phyloP scores from a whole-genome alignment of 2,888 invertebrate species.

The Acronicta alni region DNA sequence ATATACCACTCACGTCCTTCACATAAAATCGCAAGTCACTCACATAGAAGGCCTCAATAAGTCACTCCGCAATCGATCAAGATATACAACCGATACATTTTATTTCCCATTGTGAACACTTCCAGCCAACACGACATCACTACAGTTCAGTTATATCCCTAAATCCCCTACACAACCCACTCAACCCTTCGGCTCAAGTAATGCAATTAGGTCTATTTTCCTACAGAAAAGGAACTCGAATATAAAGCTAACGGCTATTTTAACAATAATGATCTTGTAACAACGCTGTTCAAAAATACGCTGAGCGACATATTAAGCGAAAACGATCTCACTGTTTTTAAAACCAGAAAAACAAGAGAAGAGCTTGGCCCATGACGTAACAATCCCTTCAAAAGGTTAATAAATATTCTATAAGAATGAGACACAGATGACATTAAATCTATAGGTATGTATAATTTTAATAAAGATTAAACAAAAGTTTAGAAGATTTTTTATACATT shows the following conservation, averaged over 20 bases:
- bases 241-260: slow-evolving; percentile 51
- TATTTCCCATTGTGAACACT: slow-evolving; percentile 50
- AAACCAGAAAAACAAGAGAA: slow-evolving; percentile 7
- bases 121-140: slow-evolving; percentile 37
- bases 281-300: slow-evolving; percentile 42
- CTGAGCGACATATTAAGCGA: slow-evolving; percentile 38
- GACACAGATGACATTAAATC: too few species aligned
- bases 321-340: slow-evolving; percentile 36
- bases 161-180: slow-evolving; percentile 47
- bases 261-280: slow-evolving; percentile 48
- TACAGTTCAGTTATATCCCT: slow-evolving; percentile 35
- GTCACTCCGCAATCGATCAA: slow-evolving; percentile 55
- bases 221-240: slow-evolving; percentile 41
- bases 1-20: slow-evolving; percentile 46
- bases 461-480: too few species aligned
- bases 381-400: not conserved
- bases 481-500: not conserved
- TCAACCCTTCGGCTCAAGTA: slow-evolving; percentile 39
- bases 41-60: slow-evolving; percentile 52
- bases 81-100: slow-evolving; percentile 58
- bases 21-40: slow-evolving; percentile 53
- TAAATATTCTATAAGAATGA: not conserved
- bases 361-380: not conserved
- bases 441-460: too few species aligned
- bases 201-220: slow-evolving; percentile 62